Base-by-base conservation (phyloP, 2,888 invertebrate genomes). In the Hypsopygia costalis region DNA sequence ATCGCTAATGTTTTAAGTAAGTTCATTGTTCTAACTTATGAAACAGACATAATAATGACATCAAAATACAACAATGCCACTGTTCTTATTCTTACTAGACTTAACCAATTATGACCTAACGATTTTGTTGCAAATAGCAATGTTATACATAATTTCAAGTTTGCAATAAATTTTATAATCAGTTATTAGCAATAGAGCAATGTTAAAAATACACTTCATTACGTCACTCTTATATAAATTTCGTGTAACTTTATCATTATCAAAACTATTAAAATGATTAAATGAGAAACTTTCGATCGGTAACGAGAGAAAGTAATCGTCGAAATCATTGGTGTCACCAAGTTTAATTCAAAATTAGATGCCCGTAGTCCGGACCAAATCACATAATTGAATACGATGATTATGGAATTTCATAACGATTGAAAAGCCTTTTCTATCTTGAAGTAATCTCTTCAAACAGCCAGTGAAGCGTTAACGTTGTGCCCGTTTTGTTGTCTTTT, bases 401-500 rank as follows among this genome's bases (percentile, higher is more conserved):
- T 42, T 43, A 30, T 28, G 34, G 34, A 36, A 16, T 35, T 42
- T 38, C 21, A 9, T 34, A 21, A 31, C 35, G 34, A 11, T 22
- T 21, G 25, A 36, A 35, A 42, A 37, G 33, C 29, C 29, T 3
- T 25, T 25, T 25, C 25, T 25, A 5, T 25, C 25, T n/a, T 11
- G 30, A 6, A 30, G 36, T 37, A 27, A 38, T 39, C 39, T 39
- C 11, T 12, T 39, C 39, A 39, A 33, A 39, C 12, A 39, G 27
- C 27, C 22, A 27, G 12, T 20, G 9, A 28, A 39, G 39, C 39
- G 39, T 33, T 53, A 65, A 61, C 46, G 51, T 55, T 58, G 59
- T 58, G 45, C 47, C 53, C 58, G 53, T 55, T 67, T 62, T 57
- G 34, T 37, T 45, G 57, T 53, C 49, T 57, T 64, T 71, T 53